Evolutionary conservation across 2,888 invertebrate species (phyloP).

Genomic region (Embidobia sp.): DNA sequence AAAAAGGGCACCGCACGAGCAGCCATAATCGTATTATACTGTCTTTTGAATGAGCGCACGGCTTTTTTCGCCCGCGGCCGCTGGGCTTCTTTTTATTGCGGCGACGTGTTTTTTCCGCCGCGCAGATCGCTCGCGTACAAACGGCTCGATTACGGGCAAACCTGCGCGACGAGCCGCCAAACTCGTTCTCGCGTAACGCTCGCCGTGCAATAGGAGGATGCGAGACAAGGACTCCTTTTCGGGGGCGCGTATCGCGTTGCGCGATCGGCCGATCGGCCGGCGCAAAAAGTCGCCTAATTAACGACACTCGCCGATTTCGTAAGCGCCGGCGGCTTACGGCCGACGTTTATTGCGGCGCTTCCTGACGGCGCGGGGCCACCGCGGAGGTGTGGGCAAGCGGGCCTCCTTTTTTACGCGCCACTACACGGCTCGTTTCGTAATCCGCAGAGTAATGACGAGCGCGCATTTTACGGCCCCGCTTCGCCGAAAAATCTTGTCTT

Average conservation of each 20-base stretch:
- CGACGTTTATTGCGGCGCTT: slow-evolving; percentile 38
- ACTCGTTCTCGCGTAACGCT: slow-evolving; percentile 74
- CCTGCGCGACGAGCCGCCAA: slow-evolving; percentile 71
- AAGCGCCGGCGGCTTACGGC: slow-evolving; percentile 71
- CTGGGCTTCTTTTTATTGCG: neutral
- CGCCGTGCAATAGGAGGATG: slow-evolving; percentile 46
- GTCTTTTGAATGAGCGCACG: slow-evolving; percentile 55
- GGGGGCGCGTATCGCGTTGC: slow-evolving; percentile 63
- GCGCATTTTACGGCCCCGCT: slow-evolving; percentile 18
- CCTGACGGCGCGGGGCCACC: too few relatives aligned
- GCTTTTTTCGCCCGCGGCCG: neutral
- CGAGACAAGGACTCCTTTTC: slow-evolving; percentile 64
- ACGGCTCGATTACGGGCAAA: slow-evolving; percentile 68
- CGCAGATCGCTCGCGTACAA: slow-evolving; percentile 56
- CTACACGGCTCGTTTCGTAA: slow-evolving; percentile 44
- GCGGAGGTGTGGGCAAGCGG: slow-evolving; percentile 38
- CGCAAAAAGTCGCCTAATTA: slow-evolving; percentile 68
- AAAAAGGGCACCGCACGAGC: slow-evolving; percentile 33
- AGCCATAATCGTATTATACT: slow-evolving; percentile 60
- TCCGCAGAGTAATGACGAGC: slow-evolving; percentile 39
- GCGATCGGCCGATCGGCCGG: slow-evolving; percentile 69
- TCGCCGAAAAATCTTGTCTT: slow-evolving; percentile 13
- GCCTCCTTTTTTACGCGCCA: slow-evolving; percentile 33
- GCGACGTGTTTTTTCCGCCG: neutral
- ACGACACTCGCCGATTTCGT: slow-evolving; percentile 57